Evolutionary conservation across 2,888 invertebrate genomes (phyloP).

Genomic region (Drosophila gaucha): DNA sequence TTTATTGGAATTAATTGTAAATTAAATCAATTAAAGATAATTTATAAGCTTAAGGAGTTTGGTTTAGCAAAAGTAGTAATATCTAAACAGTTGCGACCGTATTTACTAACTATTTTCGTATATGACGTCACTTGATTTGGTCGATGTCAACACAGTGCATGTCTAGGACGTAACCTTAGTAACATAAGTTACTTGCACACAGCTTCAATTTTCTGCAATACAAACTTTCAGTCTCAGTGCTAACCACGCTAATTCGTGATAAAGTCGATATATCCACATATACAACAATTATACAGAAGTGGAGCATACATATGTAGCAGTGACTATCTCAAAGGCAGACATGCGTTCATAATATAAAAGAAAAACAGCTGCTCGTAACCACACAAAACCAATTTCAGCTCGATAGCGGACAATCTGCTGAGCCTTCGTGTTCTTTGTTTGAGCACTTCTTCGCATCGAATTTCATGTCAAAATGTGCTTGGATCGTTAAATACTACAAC

Average conservation of each 20-base stretch:
- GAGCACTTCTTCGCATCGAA: constrained; percentile 15
- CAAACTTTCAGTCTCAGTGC: constrained; percentile 31
- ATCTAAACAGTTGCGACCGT: no score
- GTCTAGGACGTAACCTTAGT: constrained; percentile 5
- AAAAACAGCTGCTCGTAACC: constrained; percentile 38
- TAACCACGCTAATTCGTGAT: constrained; percentile 31
- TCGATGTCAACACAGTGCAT: not conserved
- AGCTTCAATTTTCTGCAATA: constrained; percentile 14
- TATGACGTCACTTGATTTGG: constrained; percentile 14
- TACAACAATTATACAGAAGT: constrained; percentile 16
- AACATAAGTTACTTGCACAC: not conserved
- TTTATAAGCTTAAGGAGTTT: no score
- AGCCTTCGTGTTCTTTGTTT: constrained; percentile 23
- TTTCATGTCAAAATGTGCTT: constrained; percentile 26
- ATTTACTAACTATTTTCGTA: fast-evolving
- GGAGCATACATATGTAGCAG: constrained; percentile 1
- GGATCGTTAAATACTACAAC: constrained; percentile 16
- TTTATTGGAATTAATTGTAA: not conserved
- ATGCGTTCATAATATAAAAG: constrained; percentile 20
- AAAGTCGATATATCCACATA: constrained; percentile 9
- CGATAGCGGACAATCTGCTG: constrained; percentile 13
- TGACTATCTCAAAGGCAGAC: not conserved
- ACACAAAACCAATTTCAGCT: constrained; percentile 12
- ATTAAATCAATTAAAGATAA: no score
- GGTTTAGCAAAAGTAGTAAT: no score